Conservation (phyloP, 2,888 invertebrate genomes). For the Ormia ochracea region DNA sequence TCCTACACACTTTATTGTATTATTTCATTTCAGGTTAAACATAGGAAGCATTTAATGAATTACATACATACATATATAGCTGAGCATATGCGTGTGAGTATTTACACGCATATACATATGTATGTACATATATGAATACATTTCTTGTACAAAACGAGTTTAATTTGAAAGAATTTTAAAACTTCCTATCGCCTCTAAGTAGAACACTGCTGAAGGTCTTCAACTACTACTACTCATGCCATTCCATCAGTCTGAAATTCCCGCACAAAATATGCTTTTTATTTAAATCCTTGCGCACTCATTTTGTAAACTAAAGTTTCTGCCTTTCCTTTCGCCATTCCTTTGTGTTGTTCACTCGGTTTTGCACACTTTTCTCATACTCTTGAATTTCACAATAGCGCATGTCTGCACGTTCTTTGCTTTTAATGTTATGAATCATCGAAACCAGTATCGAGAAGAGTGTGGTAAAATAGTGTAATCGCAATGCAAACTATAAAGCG, state of each 20-base stretch:
- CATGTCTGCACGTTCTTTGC: constrained; percentile 60
- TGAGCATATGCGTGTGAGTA: no score
- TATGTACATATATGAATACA: no score
- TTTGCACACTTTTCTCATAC: constrained; percentile 4
- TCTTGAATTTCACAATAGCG: constrained; percentile 59
- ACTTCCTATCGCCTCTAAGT: constrained; percentile 18
- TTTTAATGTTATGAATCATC: constrained; percentile 59
- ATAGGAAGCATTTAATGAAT: no score
- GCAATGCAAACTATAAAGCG: constrained; percentile 27
- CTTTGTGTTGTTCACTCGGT: constrained; percentile 2
- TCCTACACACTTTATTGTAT: no score
- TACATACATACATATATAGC: no score
- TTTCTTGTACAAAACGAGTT: background rate
- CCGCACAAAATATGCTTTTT: constrained; percentile 5
- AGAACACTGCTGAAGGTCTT: background rate
- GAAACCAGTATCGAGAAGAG: constrained; percentile 33
- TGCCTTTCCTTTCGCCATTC: constrained; percentile 16
- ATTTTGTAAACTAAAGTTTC: background rate
- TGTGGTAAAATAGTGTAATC: constrained; percentile 45
- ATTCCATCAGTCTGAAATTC: constrained; percentile 21
- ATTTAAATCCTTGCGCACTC: constrained; percentile 4
- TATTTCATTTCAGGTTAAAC: no score
- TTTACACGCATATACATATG: no score
- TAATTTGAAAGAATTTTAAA: constrained; percentile 12
- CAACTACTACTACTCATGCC: background rate